Evolutionary conservation across 2,797 vertebrate species (phyloP).

Genomic region (Amblyopsis hoosieri): DNA sequence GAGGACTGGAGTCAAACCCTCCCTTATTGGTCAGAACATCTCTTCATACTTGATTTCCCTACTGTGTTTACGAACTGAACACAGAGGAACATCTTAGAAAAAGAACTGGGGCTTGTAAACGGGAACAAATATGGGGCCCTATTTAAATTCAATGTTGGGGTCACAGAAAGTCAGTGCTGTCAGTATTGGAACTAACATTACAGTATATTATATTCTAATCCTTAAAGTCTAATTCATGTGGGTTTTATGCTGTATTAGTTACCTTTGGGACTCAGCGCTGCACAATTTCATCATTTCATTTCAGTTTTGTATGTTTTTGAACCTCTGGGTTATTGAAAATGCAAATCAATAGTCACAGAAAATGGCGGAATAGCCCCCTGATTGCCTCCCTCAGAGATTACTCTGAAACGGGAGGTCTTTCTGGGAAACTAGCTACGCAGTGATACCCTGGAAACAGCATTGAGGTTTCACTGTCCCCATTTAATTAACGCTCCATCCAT

Average conservation of each 20-base stretch:
- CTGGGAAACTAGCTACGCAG: conserved; percentile 26
- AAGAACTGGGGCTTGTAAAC: background rate
- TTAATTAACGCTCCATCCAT: conserved; percentile 45
- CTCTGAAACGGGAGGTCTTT: conserved; percentile 20
- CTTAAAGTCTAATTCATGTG: conserved; percentile 15
- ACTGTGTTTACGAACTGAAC: background rate
- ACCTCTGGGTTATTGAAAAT: conserved; percentile 50
- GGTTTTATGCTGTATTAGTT: conserved; percentile 18
- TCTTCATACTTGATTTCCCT: background rate
- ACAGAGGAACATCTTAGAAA: background rate
- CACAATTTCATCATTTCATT: conserved; percentile 39
- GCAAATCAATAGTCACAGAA: conserved; percentile 54
- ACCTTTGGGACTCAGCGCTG: conserved; percentile 38
- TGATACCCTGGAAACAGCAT: conserved; percentile 32
- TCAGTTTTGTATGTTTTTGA: conserved; percentile 31
- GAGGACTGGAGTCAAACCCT: conserved; percentile 28
- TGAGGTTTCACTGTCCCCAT: conserved; percentile 15
- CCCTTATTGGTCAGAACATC: conserved; percentile 15
- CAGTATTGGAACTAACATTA: conserved; percentile 4
- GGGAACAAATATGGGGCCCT: background rate
- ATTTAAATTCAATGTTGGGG: background rate
- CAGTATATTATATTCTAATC: conserved; percentile 8
- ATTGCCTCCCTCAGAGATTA: conserved; percentile 41
- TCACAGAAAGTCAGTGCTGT: conserved; percentile 21
- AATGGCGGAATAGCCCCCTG: conserved; percentile 18